A percentile compares a stretch with the other conserved stretches of the same genome.
phyloP scores from a whole-genome alignment of 2,888 invertebrate genomes.

The Blastobasis lacticolella region DNA sequence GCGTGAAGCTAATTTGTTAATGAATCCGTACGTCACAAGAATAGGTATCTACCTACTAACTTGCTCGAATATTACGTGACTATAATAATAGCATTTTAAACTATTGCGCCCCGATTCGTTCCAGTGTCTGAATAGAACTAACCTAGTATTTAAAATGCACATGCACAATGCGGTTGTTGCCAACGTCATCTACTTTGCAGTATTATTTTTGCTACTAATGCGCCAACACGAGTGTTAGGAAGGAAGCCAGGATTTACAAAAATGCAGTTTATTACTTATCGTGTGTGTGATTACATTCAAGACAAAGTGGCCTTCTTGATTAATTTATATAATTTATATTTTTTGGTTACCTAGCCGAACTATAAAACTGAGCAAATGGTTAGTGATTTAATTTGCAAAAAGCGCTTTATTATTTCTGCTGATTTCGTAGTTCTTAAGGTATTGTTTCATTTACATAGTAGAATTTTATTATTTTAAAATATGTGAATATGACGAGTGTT shows the following conservation, averaged over 20 bases:
- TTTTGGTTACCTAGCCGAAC: slow-evolving; percentile 26
- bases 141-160: slow-evolving; percentile 67
- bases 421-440: not conserved
- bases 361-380: slow-evolving; percentile 28
- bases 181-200: slow-evolving; percentile 72
- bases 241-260: slow-evolving; percentile 49
- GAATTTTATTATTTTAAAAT: too few species aligned
- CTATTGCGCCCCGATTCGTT: slow-evolving; percentile 48
- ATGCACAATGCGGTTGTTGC: slow-evolving; percentile 67
- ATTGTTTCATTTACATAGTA: not conserved
- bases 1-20: too few species aligned
- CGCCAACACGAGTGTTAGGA: slow-evolving; percentile 60
- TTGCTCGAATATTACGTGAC: not conserved
- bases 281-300: slow-evolving; percentile 39
- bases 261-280: slow-evolving; percentile 55
- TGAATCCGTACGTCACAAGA: too few species aligned
- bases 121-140: slow-evolving; percentile 41
- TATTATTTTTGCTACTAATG: slow-evolving; percentile 69
- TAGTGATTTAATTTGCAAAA: slow-evolving; percentile 14
- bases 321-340: slow-evolving; percentile 20
- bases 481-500: too few species aligned
- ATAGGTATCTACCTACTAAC: too few species aligned
- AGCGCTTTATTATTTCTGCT: not conserved
- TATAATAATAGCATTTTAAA: not conserved
- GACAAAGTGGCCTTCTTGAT: slow-evolving; percentile 19